Percentiles rank a stretch among this genome's conserved stretches.
phyloP scores from a whole-genome alignment of 2,888 invertebrate species.

The Synanthedon formicaeformis region DNA sequence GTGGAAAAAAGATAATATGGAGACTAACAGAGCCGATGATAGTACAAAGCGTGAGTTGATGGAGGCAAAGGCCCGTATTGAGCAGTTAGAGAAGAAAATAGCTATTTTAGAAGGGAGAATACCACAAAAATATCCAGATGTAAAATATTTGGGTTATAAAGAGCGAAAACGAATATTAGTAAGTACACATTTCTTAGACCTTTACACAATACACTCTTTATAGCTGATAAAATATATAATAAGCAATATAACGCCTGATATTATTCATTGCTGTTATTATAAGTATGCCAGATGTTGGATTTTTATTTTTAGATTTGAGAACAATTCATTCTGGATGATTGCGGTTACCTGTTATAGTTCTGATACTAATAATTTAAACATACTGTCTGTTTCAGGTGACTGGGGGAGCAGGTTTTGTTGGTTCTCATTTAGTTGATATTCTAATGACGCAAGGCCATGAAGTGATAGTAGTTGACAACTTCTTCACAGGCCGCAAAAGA shows the following conservation, averaged over 20 bases:
- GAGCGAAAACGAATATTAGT: slow-evolving; percentile 93
- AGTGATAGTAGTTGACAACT: slow-evolving; percentile 97
- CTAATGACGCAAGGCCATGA: slow-evolving; percentile 97
- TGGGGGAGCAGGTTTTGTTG: slow-evolving; percentile 99
- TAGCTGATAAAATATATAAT: no score
- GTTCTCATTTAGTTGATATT: slow-evolving; percentile 95
- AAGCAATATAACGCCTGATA: no score
- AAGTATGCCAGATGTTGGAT: no score
- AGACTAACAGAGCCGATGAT: slow-evolving; percentile 21
- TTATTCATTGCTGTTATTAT: no score
- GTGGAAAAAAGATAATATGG: slow-evolving; percentile 20
- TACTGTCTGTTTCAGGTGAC: slow-evolving; percentile 75
- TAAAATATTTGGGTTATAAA: slow-evolving; percentile 91
- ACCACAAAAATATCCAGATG: slow-evolving; percentile 89
- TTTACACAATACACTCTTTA: background rate
- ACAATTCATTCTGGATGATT: no score
- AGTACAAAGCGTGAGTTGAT: slow-evolving; percentile 61
- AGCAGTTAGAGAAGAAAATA: slow-evolving; percentile 79
- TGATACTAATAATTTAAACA: no score
- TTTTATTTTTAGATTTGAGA: no score
- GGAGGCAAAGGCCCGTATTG: slow-evolving; percentile 74
- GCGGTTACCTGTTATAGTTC: no score
- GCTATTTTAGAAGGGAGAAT: slow-evolving; percentile 77
- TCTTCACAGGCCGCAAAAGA: slow-evolving; percentile 96
- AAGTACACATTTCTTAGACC: slow-evolving; percentile 16